Base-by-base conservation (phyloP, 2,113 vertebrate genomes). In the Chaetodon auriga region DNA sequence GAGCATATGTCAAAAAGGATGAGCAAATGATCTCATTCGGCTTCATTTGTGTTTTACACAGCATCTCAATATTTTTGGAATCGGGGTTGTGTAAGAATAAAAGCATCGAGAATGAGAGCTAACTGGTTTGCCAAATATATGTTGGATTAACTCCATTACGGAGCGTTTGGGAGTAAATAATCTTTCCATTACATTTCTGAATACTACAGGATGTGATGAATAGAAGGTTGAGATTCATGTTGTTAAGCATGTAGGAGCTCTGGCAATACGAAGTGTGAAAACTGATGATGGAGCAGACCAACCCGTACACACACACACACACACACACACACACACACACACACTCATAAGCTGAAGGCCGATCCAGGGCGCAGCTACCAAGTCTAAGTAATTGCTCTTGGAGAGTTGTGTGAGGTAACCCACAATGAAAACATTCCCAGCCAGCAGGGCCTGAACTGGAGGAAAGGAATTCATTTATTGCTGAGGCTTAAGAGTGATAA, bases 401-500 rank as follows among this genome's bases (percentile, higher is more conserved):
- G 45, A 60, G 49, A 66, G 51, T 45, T 3, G 53, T 48, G 60
- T 2, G 23, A 65, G 61, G n/a, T 57, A 51, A 66, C 51, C 62
- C 43, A 60, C 79, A 41, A 51, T 81, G n/a, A 66, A 81, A 81
- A 65, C 60, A 36, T 55, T 72, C 41, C 14, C 61, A 48, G 25
- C 62, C 43, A 48, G 30, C 41, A 6, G 43, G 21, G 53, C 45
- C 70, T 21, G 23, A 46, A 63, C 21, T 30, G 43, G 58, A 64
- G 35, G 43, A 15, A 68, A 55, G 36, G 7, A 55, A 76, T 23
- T 19, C 11, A 69, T 76, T 69, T 63, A 69, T 57, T 69, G 57
- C 54, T 62, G 57, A 46, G 18, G 76, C n/a, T 63, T 45, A 60
- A 46, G 30, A 65, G 78, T 73, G 78, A 73, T 65, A 58, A 73